Conservation (phyloP, 2,888 invertebrate genomes). For the Apotomis turbidana region DNA sequence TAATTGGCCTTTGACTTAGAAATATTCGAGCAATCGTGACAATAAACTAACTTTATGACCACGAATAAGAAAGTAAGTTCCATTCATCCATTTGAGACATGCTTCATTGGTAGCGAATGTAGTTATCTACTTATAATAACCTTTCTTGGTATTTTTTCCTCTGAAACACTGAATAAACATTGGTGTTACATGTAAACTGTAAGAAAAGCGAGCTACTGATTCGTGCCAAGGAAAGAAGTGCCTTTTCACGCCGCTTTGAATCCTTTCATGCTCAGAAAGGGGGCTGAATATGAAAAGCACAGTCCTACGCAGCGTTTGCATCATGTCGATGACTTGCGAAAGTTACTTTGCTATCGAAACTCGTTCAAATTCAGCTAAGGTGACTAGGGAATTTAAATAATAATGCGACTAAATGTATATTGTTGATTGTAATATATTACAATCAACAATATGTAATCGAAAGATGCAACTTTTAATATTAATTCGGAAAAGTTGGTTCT, state of each 20-base stretch:
- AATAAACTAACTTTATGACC: conserved; percentile 23
- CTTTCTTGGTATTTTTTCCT: conserved; percentile 6
- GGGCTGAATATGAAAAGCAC: conserved; percentile 38
- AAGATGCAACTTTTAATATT: no score
- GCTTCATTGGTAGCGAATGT: neutral
- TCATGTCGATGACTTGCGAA: conserved; percentile 36
- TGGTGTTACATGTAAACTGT: conserved; percentile 14
- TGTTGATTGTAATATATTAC: neutral
- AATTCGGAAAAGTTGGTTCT: no score
- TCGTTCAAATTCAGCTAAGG: conserved; percentile 16
- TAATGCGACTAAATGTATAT: neutral
- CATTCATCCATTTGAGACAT: neutral
- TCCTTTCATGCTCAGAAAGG: conserved; percentile 31
- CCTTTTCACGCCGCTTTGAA: conserved; percentile 41
- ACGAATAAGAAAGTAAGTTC: neutral
- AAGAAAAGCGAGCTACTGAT: conserved; percentile 25
- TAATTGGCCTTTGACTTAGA: conserved; percentile 29
- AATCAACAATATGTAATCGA: no score
- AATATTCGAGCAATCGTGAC: conserved; percentile 13
- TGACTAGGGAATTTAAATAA: neutral
- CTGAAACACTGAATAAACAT: conserved; percentile 18
- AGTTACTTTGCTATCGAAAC: conserved; percentile 22
- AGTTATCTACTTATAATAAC: neutral
- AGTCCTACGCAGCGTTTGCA: conserved; percentile 36
- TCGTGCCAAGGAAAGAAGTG: conserved; percentile 36